These are phyloP conservation scores for Corapipo altera DNA, from an alignment of 2,113 vertebrate species.

Conservation along the genomic window DNA sequence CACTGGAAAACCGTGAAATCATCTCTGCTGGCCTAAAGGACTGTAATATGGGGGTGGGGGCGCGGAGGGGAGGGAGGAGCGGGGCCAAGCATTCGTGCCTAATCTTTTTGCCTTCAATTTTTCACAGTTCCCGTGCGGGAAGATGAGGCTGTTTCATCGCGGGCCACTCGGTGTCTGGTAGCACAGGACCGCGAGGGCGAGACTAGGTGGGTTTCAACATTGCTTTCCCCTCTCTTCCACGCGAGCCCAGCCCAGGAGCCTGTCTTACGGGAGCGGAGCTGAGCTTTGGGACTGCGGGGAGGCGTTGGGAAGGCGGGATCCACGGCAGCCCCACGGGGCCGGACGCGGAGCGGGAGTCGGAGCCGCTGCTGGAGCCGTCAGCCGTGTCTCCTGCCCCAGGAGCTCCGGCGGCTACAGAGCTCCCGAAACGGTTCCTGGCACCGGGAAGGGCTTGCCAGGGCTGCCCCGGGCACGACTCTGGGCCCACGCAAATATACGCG, in stretches of 20 bases:
- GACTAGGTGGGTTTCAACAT: background rate
- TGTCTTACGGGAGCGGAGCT: background rate
- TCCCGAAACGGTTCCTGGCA: background rate
- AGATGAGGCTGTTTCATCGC: background rate
- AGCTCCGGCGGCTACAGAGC: no score
- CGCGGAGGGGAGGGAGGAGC: conserved; percentile 30
- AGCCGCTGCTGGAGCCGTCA: background rate
- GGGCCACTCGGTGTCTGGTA: background rate
- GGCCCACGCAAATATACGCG: background rate
- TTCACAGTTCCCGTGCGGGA: conserved; percentile 18
- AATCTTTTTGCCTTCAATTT: conserved; percentile 47
- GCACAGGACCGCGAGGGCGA: background rate
- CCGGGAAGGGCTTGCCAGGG: background rate
- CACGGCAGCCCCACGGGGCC: background rate
- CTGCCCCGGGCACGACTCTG: background rate
- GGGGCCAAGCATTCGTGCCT: conserved; percentile 22
- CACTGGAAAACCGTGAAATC: conserved; percentile 69
- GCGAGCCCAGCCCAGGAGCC: background rate
- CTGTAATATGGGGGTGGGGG: conserved; percentile 50
- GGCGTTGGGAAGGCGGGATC: background rate
- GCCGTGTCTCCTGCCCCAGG: no score
- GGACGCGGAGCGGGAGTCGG: background rate
- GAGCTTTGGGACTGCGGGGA: background rate
- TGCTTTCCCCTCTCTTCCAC: background rate
- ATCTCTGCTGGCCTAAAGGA: conserved; percentile 44